phyloP scores from a whole-genome alignment of 2,888 invertebrate genomes.

The Nomada ruficornis region DNA sequence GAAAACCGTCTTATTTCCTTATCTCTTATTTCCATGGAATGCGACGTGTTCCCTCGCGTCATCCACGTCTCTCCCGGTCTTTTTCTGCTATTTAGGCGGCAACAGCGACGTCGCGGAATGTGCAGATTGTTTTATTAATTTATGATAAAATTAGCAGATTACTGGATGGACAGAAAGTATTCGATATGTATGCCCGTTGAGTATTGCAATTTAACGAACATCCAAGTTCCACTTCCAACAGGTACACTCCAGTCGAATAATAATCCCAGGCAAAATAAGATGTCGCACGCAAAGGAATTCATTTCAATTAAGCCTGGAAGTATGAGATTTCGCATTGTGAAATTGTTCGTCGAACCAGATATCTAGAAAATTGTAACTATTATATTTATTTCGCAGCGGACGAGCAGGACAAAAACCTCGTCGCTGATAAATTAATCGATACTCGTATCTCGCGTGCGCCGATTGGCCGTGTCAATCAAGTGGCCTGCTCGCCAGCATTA shows the following conservation, averaged over 20 bases:
- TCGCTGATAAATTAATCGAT: constrained; percentile 36
- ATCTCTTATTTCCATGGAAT: constrained; percentile 49
- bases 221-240: too few species aligned
- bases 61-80: constrained; percentile 7
- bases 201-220: too few species aligned
- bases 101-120: neutral
- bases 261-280: too few species aligned
- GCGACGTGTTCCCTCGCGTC: constrained; percentile 33
- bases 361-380: neutral
- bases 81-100: neutral
- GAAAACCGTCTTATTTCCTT: constrained; percentile 56
- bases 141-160: too few species aligned
- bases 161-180: too few species aligned
- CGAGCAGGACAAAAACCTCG: neutral
- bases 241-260: too few species aligned
- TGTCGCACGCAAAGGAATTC: too few species aligned
- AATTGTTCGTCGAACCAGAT: neutral
- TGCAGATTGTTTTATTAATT: too few species aligned
- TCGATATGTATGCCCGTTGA: too few species aligned
- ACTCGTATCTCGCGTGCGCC: constrained; percentile 38
- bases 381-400: too few species aligned
- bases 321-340: neutral
- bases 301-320: too few species aligned
- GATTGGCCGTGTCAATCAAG: constrained; percentile 43
- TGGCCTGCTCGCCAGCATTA: constrained; percentile 15